Conservation (phyloP, 2,797 vertebrate species). For the Eospalax fontanierii region DNA sequence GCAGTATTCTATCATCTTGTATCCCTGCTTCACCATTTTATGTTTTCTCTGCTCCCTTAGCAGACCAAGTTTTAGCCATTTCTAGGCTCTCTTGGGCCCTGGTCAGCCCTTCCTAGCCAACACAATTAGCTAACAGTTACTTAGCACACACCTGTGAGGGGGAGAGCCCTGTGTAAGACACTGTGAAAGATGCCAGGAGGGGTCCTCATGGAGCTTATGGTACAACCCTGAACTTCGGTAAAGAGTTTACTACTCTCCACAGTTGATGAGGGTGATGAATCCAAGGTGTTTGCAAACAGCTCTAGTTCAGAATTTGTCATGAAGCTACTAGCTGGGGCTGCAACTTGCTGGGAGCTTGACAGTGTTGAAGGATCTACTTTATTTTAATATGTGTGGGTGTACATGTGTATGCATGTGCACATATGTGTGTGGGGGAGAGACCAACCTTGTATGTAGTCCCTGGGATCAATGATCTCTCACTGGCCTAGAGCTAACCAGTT, state of each 20-base stretch:
- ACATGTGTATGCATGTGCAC: neutral
- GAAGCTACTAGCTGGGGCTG: neutral
- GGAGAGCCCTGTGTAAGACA: neutral
- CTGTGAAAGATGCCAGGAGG: neutral
- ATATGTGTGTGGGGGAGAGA: neutral
- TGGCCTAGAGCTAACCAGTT: neutral
- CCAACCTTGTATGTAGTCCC: neutral
- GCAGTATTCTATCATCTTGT: neutral
- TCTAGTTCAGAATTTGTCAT: neutral
- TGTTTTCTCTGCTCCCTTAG: neutral
- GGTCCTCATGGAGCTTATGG: neutral
- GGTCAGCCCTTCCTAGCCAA: neutral
- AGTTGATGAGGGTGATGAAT: neutral
- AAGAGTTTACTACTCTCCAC: neutral
- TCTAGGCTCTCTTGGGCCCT: neutral
- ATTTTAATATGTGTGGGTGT: neutral
- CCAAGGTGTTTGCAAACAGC: neutral
- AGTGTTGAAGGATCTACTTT: neutral
- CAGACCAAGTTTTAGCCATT: constrained; percentile 2
- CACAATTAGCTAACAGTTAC: neutral
- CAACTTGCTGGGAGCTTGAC: neutral
- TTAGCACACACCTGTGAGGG: neutral
- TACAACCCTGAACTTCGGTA: neutral
- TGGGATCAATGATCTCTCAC: neutral
- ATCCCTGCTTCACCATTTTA: neutral